Evolutionary conservation across 2,797 vertebrate species (phyloP).

Genomic region (Eutrigla gurnardus): DNA sequence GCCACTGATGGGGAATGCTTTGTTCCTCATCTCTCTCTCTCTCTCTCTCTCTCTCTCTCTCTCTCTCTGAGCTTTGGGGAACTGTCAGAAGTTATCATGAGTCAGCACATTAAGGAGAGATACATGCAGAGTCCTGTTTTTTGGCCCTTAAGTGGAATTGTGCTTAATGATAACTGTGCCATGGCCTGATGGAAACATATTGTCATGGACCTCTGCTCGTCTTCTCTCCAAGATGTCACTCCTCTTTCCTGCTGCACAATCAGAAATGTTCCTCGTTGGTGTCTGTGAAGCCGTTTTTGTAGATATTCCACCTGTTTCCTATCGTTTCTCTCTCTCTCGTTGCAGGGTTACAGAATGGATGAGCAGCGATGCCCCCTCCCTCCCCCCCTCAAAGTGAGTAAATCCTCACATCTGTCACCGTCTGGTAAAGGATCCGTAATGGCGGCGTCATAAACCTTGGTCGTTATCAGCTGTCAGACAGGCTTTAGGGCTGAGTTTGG

Average conservation of each 20-base stretch:
- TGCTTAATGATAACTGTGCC: constrained; percentile 5
- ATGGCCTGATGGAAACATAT: constrained; percentile 14
- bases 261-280: constrained; percentile 15
- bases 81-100: constrained; percentile 28
- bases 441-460: constrained; percentile 53
- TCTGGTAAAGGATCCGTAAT: constrained; percentile 61
- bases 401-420: constrained; percentile 55
- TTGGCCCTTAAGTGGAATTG: constrained; percentile 3
- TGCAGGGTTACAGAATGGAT: constrained; percentile 92
- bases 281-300: not conserved
- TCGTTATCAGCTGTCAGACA: constrained; percentile 76
- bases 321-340: constrained; percentile 22
- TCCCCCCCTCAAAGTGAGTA: constrained; percentile 80
- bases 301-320: constrained; percentile 33
- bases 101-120: constrained; percentile 43
- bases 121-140: constrained; percentile 20
- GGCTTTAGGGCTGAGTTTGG: constrained; percentile 66
- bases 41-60: not conserved
- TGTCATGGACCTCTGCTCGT: constrained; percentile 35
- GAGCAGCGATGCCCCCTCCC: constrained; percentile 88
- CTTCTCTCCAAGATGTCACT: constrained; percentile 22
- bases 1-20: constrained; percentile 30
- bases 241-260: constrained; percentile 26
- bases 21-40: constrained; percentile 28
- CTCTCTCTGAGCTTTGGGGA: constrained; percentile 30